These are phyloP conservation scores for Cetonia aurata DNA, from an alignment of 2,888 invertebrate genomes.

Conservation along the genomic window DNA sequence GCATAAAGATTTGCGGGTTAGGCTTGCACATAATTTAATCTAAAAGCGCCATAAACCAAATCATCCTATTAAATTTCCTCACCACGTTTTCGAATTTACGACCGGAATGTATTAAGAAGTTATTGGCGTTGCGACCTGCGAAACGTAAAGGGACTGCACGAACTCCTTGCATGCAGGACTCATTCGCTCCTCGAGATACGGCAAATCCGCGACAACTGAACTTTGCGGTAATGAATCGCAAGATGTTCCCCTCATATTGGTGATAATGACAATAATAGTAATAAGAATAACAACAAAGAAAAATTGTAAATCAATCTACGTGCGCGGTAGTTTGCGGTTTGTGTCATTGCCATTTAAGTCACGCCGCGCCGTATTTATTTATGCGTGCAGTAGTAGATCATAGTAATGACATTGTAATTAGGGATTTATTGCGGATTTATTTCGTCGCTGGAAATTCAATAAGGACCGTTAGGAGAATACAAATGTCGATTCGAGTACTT, in stretches of 20 bases:
- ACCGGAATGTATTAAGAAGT: conserved; percentile 30
- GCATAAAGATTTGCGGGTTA: conserved; percentile 26
- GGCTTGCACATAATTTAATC: conserved; percentile 29
- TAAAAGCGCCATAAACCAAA: conserved; percentile 36
- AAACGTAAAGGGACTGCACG: conserved; percentile 33
- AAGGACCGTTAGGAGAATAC: background rate
- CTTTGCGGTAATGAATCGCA: too few relatives aligned
- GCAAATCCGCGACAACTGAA: background rate
- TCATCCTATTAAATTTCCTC: conserved; percentile 35
- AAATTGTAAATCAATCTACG: too few relatives aligned
- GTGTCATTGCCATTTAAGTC: too few relatives aligned
- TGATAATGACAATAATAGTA: too few relatives aligned
- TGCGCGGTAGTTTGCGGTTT: too few relatives aligned
- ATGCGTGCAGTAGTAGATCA: too few relatives aligned
- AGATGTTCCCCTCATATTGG: too few relatives aligned
- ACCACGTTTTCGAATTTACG: conserved; percentile 32
- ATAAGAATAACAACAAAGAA: too few relatives aligned
- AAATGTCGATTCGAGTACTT: background rate
- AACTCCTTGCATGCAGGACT: conserved; percentile 12
- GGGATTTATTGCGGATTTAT: too few relatives aligned
- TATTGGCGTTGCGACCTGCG: conserved; percentile 26
- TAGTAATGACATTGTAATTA: too few relatives aligned
- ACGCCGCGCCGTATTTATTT: too few relatives aligned
- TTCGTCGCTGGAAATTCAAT: too few relatives aligned
- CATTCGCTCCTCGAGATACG: background rate